Conservation (phyloP, 2,888 invertebrate species). For the Brachyopa scutellaris region DNA sequence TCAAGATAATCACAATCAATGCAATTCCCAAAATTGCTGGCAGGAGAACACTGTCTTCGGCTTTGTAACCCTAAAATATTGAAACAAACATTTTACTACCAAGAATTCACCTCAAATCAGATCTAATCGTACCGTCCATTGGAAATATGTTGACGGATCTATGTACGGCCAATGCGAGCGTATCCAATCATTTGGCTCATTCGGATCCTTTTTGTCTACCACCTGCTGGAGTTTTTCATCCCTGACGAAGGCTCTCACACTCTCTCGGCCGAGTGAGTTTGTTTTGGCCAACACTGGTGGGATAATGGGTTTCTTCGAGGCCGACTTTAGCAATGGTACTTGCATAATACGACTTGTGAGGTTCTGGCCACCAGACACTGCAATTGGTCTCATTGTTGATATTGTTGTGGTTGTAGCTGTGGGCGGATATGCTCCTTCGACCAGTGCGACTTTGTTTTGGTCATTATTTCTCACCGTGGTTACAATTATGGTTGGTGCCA, state of each 20-base stretch:
- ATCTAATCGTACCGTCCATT: conserved; percentile 84
- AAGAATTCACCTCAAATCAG: not conserved
- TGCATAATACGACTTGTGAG: conserved; percentile 79
- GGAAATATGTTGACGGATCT: conserved; percentile 86
- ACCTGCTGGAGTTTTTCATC: conserved; percentile 16
- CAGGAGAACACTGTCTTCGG: conserved; percentile 84
- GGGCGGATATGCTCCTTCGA: conserved; percentile 19
- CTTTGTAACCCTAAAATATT: conserved; percentile 83
- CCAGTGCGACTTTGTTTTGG: conserved; percentile 41
- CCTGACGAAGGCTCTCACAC: conserved; percentile 59
- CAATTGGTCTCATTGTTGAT: conserved; percentile 29
- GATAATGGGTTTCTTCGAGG: conserved; percentile 84
- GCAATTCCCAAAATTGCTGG: conserved; percentile 82
- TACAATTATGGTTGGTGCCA: conserved; percentile 71
- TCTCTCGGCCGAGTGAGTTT: conserved; percentile 73
- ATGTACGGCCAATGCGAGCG: conserved; percentile 86
- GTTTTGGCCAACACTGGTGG: conserved; percentile 80
- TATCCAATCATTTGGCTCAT: conserved; percentile 83
- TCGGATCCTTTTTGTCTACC: conserved; percentile 63
- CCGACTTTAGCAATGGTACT: conserved; percentile 80
- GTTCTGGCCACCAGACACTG: conserved; percentile 26
- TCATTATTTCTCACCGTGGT: conserved; percentile 62
- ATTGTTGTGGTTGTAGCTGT: conserved; percentile 28
- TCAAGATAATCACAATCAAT: conserved; percentile 83
- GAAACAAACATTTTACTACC: not conserved